Conservation (phyloP, 2,797 vertebrate species). For the Tauraco hartlaubi region DNA sequence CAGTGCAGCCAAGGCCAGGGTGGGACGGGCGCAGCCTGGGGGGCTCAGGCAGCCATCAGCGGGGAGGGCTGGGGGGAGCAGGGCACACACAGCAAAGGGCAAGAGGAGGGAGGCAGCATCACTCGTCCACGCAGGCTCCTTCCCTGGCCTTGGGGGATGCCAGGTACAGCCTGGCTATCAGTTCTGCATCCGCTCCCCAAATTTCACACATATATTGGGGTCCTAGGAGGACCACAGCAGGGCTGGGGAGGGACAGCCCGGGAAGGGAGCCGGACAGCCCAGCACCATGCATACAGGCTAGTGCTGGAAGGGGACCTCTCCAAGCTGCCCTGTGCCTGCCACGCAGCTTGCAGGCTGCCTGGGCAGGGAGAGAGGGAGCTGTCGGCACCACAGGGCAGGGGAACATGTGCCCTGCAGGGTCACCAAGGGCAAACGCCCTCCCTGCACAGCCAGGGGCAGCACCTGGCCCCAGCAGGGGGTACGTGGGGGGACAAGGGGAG, state of each 20-base stretch:
- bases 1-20: slow-evolving; percentile 42
- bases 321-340: not conserved
- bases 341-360: not conserved
- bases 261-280: not conserved
- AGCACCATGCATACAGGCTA: not conserved
- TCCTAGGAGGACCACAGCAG: not conserved
- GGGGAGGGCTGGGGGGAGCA: not conserved
- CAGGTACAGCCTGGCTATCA: not conserved
- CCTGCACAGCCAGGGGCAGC: not conserved
- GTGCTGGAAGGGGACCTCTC: not conserved
- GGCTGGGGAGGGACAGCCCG: not conserved
- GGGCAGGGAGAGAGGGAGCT: not conserved
- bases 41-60: slow-evolving; percentile 52
- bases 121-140: not conserved
- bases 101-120: slow-evolving; percentile 17
- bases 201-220: not conserved
- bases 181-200: not conserved
- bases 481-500: fast-evolving
- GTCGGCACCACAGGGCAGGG: not conserved
- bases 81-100: slow-evolving; percentile 21
- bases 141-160: not conserved
- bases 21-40: not conserved
- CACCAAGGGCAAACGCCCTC: not conserved
- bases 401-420: not conserved
- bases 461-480: not conserved